Percentiles rank a stretch among this genome's conserved stretches.
Conservation (phyloP, 2,113 vertebrate genomes). For the Centropristis striata region DNA sequence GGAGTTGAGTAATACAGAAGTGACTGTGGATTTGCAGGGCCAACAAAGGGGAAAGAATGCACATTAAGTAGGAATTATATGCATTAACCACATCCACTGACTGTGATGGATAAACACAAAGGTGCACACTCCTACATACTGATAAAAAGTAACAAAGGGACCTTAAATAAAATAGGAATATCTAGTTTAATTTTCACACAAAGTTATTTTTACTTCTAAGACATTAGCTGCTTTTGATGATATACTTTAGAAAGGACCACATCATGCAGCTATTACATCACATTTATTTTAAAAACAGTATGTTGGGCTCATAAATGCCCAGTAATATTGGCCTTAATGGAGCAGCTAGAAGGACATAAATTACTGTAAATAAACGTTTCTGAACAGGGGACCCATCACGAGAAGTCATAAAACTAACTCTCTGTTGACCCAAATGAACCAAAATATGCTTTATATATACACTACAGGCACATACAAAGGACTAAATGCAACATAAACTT, state of each 20-base stretch:
- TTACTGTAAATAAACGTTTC: background rate
- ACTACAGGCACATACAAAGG: background rate
- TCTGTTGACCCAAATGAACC: background rate
- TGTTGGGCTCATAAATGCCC: too few relatives aligned
- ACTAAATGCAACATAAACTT: background rate
- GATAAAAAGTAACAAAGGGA: background rate
- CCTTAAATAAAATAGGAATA: background rate
- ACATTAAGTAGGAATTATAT: background rate
- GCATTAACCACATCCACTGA: background rate
- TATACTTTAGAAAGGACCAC: background rate
- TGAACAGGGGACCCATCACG: background rate
- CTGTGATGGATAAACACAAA: background rate
- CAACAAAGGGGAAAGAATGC: background rate
- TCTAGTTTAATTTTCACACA: too few relatives aligned
- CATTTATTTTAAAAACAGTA: background rate
- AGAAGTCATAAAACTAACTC: background rate
- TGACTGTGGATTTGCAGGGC: slow-evolving; percentile 18
- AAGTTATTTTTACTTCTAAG: background rate
- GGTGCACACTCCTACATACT: background rate
- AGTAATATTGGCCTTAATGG: too few relatives aligned
- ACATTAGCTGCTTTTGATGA: background rate
- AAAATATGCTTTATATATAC: background rate
- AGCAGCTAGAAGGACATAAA: background rate
- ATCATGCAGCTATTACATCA: background rate
- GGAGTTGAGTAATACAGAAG: slow-evolving; percentile 5